A percentile compares a stretch with the other conserved stretches of the same genome.
Evolutionary conservation across 2,113 vertebrate genomes (phyloP).

Genomic region (Lepidothrix coronata): DNA sequence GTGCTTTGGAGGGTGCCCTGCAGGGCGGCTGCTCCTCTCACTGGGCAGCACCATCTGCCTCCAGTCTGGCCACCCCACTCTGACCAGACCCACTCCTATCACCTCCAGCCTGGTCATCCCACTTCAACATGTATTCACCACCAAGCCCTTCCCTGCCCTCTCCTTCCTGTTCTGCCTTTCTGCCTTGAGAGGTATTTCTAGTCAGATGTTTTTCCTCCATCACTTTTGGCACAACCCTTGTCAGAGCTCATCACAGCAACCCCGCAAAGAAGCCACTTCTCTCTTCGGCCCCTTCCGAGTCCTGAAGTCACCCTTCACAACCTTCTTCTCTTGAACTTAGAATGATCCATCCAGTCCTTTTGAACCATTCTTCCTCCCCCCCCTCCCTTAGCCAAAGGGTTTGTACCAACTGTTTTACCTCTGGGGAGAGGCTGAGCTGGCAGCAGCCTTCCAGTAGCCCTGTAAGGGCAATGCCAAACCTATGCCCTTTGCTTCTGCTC

Average conservation of each 20-base stretch:
- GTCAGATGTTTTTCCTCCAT: too few species aligned
- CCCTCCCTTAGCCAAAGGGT: not conserved
- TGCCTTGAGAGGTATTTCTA: not conserved
- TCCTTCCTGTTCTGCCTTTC: not conserved
- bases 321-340: not conserved
- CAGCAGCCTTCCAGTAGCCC: not conserved
- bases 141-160: not conserved
- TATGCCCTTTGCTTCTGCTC: not conserved
- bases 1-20: not conserved
- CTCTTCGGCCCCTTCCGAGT: not conserved
- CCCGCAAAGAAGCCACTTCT: not conserved
- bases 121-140: not conserved
- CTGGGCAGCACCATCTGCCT: not conserved
- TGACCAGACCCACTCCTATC: not conserved
- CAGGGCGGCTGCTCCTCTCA: not conserved
- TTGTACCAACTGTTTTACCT: not conserved
- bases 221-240: not conserved
- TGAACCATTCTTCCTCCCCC: not conserved
- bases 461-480: not conserved
- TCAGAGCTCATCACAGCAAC: not conserved
- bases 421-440: not conserved
- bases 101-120: not conserved
- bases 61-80: not conserved
- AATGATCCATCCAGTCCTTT: not conserved
- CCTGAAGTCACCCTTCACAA: not conserved